Base-by-base conservation (phyloP, 2,797 vertebrate species). In the Zalophus californianus region DNA sequence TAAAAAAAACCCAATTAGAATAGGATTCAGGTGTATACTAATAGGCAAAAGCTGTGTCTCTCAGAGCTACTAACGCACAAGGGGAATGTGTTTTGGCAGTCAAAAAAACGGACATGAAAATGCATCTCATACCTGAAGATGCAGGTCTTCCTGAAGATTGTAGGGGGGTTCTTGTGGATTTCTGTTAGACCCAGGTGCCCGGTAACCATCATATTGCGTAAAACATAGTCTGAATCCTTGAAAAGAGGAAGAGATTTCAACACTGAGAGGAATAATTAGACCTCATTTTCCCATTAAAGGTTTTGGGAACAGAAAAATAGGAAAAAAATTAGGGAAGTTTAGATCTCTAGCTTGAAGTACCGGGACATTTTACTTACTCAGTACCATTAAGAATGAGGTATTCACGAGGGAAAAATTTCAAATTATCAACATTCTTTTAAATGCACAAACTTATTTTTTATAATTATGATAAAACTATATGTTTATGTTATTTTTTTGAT, bases 91-190 rank as follows among this genome's bases (percentile, higher is more conserved):
- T 82, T 86, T 54, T 82, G 58, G 48, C 18, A 56, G 41, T 58
- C 41, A 82, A 70, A 89, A 84, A 90, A 78, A 90, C 18, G 29
- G 60, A 73, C 9, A 60, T 4, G 38, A 87, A 94, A 60, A 50
- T 35, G 16, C 8, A 4, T 86, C 86, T 75, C 97, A 64, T 95
- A 99, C 99, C 98, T 99, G 97, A 99, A 98, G 78, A 98, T 44
- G 41, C 98, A 98, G n/a, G 99, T 97, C 91, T 96, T 98, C 79
- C 99, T 99, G 72, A 95, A 83, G 78, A 98, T 78, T 60, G 92
- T 77, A 60, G 94, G 90, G 20, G 98, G 98, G 95, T 96, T 93
- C n/a, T 44, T 96, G 27, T 97, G 95, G 66, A 98, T 93, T 97
- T 99, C 98, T 94, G 98, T 98, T n/a, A 95, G 96, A 85, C 98